A percentile compares a stretch with the other conserved stretches of the same genome.
phyloP scores from a whole-genome alignment of 1,140 invertebrate genomes.

The Leucophenga varia region DNA sequence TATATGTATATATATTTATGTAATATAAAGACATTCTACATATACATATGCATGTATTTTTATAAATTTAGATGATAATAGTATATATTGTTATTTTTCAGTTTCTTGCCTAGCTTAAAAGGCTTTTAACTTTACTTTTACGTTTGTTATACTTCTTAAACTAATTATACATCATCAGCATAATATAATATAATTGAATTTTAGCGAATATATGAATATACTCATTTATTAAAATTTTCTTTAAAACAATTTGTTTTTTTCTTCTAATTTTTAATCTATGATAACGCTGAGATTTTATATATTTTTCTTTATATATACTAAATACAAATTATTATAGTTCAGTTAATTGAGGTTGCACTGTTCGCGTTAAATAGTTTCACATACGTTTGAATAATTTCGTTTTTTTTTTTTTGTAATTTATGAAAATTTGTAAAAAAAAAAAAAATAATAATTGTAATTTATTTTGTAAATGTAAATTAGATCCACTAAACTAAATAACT shows the following conservation, averaged over 20 bases:
- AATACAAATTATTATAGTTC: background rate
- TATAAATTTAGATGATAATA: constrained; percentile 15
- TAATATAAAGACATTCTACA: constrained; percentile 11
- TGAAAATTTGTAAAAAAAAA: too few species aligned
- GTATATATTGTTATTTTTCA: constrained; percentile 1
- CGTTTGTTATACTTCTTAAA: too few species aligned
- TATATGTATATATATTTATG: constrained; percentile 19
- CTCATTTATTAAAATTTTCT: background rate
- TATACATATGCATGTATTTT: constrained; percentile 18
- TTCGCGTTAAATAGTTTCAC: too few species aligned
- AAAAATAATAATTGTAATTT: too few species aligned
- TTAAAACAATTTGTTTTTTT: constrained; percentile 11
- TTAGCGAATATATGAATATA: constrained; percentile 9
- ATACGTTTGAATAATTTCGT: too few species aligned
- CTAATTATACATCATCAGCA: background rate
- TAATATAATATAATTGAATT: constrained; percentile 6
- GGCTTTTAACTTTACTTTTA: too few species aligned
- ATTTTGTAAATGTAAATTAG: too few species aligned
- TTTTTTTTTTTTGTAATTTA: too few species aligned
- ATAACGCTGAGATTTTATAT: constrained; percentile 24
- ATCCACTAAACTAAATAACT: constrained; percentile 52
- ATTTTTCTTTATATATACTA: background rate
- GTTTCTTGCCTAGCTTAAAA: too few species aligned
- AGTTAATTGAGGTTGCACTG: too few species aligned
- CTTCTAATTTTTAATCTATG: constrained; percentile 19